Conservation (phyloP, 2,797 vertebrate species). For the Aulostomus chinensis region DNA sequence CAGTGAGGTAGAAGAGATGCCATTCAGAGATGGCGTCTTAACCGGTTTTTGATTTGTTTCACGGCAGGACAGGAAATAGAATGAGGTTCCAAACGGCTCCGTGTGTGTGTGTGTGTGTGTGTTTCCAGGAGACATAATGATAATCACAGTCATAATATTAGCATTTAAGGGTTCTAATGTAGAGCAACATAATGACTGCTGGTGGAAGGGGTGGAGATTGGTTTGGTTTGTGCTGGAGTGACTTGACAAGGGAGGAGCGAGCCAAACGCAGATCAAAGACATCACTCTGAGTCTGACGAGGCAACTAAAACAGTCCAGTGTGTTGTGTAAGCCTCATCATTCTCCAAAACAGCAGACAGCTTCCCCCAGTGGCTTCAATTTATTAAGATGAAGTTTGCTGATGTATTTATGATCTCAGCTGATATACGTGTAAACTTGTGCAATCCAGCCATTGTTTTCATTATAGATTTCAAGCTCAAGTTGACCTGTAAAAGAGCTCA, state of each 20-base stretch:
- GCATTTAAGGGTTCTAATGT: conserved; percentile 50
- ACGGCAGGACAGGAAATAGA: conserved; percentile 53
- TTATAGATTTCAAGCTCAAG: too few species aligned
- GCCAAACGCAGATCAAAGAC: background rate
- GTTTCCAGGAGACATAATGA: conserved; percentile 46
- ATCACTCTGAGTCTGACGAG: too few species aligned
- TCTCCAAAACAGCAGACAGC: too few species aligned
- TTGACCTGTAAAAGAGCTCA: too few species aligned
- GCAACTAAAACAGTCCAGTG: too few species aligned
- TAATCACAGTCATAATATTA: conserved; percentile 63
- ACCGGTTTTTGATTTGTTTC: conserved; percentile 74
- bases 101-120: conserved; percentile 9
- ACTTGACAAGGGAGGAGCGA: conserved; percentile 6
- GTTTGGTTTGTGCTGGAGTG: background rate
- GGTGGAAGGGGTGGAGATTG: conserved; percentile 17
- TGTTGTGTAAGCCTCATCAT: too few species aligned
- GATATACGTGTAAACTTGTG: too few species aligned
- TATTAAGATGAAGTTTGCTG: too few species aligned
- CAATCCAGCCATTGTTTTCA: too few species aligned
- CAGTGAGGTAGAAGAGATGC: conserved; percentile 19
- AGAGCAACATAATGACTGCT: conserved; percentile 63
- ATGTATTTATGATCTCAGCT: too few species aligned
- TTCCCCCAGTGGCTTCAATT: too few species aligned
- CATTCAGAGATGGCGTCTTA: conserved; percentile 36
- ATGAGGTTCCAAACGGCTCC: conserved; percentile 32